phyloP scores from a whole-genome alignment of 2,888 invertebrate species.

The Ypsolopha sequella region DNA sequence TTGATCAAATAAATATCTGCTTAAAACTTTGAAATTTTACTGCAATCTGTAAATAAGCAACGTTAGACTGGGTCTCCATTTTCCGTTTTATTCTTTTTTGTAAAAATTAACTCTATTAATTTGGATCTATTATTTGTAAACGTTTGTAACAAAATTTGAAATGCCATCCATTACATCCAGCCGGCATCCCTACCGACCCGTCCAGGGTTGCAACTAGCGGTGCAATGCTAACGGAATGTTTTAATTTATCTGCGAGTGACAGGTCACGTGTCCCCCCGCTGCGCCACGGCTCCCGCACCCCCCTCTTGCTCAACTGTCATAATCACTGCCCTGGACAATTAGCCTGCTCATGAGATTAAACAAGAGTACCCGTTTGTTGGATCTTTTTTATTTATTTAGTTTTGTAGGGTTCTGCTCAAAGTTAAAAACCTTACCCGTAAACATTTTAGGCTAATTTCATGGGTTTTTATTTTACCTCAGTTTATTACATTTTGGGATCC shows the following conservation, averaged over 20 bases:
- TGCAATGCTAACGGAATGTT: slow-evolving; percentile 66
- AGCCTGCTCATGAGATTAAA: slow-evolving; percentile 66
- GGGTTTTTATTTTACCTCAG: no score
- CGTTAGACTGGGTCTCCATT: no score
- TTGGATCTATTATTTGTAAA: no score
- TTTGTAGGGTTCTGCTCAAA: no score
- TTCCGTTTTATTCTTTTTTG: no score
- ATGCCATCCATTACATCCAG: neutral
- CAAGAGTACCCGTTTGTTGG: slow-evolving; percentile 28
- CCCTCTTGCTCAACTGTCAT: slow-evolving; percentile 37
- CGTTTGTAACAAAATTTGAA: neutral
- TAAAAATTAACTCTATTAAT: no score
- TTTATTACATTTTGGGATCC: no score
- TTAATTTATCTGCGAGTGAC: slow-evolving; percentile 70
- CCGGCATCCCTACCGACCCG: neutral
- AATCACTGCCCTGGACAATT: slow-evolving; percentile 64
- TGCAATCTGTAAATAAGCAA: no score
- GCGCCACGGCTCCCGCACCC: slow-evolving; percentile 14
- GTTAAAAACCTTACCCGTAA: no score
- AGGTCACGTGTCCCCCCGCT: slow-evolving; percentile 58
- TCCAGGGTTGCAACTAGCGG: slow-evolving; percentile 1
- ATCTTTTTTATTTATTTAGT: slow-evolving; percentile 2
- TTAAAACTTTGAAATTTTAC: no score
- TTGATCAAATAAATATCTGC: no score
- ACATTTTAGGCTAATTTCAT: no score